These are phyloP conservation scores for Clarias batrachus DNA, from an alignment of 2,113 vertebrate genomes.

Conservation along the genomic window DNA sequence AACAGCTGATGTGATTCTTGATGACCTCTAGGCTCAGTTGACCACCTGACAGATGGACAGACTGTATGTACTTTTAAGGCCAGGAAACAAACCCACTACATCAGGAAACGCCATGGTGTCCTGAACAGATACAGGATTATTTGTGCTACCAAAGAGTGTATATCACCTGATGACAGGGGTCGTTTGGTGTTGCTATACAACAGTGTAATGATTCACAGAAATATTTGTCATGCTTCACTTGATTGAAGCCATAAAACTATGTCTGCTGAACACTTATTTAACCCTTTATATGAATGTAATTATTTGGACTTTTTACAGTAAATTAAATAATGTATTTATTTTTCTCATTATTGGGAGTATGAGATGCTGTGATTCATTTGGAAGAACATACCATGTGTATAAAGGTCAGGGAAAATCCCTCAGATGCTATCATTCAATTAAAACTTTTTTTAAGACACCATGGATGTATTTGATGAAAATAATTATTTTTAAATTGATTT, in stretches of 20 bases:
- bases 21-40: conserved; percentile 8
- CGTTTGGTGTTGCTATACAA: conserved; percentile 13
- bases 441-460: not conserved
- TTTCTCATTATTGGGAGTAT: not conserved
- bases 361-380: not conserved
- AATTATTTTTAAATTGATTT: no score
- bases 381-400: not conserved
- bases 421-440: not conserved
- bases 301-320: not conserved
- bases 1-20: conserved; percentile 17
- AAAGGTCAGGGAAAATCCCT: not conserved
- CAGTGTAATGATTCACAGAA: conserved; percentile 26
- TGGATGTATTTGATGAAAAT: not conserved
- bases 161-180: not conserved
- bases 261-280: not conserved
- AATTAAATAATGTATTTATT: not conserved
- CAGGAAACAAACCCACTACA: conserved; percentile 18
- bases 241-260: not conserved
- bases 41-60: not conserved
- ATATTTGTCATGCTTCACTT: conserved; percentile 6
- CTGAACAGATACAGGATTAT: conserved; percentile 21
- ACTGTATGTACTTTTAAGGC: not conserved
- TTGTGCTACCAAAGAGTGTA: not conserved
- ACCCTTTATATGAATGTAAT: not conserved
- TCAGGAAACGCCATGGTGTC: conserved; percentile 15